Evolutionary conservation across 2,797 vertebrate species (phyloP).

Genomic region (Sebastes vulpes): DNA sequence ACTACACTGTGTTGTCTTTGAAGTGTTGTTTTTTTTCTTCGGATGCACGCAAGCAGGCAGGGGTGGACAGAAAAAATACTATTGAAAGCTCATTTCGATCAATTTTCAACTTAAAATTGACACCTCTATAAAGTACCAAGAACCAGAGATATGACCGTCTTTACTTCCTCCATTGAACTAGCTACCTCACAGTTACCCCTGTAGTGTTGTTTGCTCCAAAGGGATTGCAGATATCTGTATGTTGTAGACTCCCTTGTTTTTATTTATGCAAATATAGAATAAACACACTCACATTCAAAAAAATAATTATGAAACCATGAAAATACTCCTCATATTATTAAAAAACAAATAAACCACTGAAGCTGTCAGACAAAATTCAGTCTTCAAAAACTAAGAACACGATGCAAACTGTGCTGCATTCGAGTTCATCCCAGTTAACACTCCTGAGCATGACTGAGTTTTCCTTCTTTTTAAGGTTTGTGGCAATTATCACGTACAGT

Average conservation of each 20-base stretch:
- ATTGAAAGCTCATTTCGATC: not conserved
- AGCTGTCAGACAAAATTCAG: not conserved
- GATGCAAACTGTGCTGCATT: conserved; percentile 1
- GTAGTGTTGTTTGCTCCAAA: not conserved
- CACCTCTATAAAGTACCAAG: not conserved
- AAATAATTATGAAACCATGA: not conserved
- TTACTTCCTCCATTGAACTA: not conserved
- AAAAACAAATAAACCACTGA: not conserved
- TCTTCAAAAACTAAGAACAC: not conserved
- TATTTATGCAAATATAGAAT: not conserved
- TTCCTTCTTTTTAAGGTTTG: conserved; percentile 3
- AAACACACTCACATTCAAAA: not conserved
- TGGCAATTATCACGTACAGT: conserved; percentile 12
- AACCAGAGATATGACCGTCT: not conserved
- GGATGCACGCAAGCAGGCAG: not conserved
- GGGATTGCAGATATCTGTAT: not conserved
- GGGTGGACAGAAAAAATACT: not conserved
- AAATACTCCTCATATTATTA: not conserved
- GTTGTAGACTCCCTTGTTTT: not conserved
- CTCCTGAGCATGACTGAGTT: not conserved
- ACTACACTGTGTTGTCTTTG: not conserved
- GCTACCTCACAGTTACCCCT: not conserved
- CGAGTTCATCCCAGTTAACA: conserved; percentile 20
- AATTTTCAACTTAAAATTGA: not conserved
- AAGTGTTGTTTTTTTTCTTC: not conserved